A percentile compares a stretch with the other conserved stretches of the same genome.
These are phyloP conservation scores for Ferdinandea cuprea DNA, from an alignment of 2,888 invertebrate genomes.

Conservation along the genomic window DNA sequence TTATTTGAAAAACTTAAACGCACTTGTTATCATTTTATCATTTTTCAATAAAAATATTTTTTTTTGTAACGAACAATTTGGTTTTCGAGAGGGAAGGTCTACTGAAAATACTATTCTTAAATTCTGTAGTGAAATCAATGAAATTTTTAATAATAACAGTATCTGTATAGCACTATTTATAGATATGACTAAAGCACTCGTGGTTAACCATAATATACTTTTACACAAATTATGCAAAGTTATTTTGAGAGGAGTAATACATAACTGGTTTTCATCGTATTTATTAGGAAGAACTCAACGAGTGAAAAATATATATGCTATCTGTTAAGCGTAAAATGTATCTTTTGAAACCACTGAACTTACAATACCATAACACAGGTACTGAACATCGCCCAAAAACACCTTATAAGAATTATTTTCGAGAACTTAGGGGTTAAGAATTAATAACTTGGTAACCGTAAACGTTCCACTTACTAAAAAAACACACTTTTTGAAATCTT, in stretches of 20 bases:
- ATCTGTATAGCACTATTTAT: not conserved
- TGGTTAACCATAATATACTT: not conserved
- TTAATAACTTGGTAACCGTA: no score
- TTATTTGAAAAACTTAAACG: slow-evolving; percentile 10
- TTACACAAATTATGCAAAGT: not conserved
- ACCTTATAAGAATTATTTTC: no score
- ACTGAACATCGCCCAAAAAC: no score
- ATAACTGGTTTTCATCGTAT: not conserved
- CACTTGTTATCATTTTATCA: no score
- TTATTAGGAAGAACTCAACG: not conserved
- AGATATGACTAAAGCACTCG: slow-evolving; percentile 2
- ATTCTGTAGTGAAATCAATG: not conserved
- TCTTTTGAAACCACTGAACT: no score
- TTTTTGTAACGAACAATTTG: slow-evolving; percentile 11
- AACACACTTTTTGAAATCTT: no score
- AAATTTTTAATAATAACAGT: not conserved
- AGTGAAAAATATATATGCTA: no score
- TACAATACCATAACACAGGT: no score
- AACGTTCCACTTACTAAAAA: no score
- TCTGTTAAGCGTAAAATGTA: no score
- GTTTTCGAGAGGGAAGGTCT: no score
- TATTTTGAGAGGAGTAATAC: not conserved
- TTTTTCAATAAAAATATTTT: not conserved
- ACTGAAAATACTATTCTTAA: slow-evolving; percentile 9
- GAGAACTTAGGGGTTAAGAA: no score